Evolutionary conservation across 2,888 invertebrate species (phyloP).

Genomic region (Rotaria sp.): DNA sequence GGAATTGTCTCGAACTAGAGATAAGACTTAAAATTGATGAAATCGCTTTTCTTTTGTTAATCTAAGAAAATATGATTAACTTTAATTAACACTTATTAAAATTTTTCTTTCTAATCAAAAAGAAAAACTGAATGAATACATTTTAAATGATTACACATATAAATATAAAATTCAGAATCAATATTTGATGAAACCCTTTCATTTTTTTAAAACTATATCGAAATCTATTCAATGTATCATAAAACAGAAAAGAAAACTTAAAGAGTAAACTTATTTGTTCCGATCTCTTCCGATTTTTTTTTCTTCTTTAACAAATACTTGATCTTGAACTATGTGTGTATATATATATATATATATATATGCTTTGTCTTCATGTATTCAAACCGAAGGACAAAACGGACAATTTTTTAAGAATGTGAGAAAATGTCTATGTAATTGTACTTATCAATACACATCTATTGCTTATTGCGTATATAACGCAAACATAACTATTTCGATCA

Average conservation of each 20-base stretch:
- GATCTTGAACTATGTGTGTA: background rate
- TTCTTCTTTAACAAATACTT: background rate
- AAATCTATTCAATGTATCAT: background rate
- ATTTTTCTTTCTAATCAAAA: background rate
- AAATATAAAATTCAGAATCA: background rate
- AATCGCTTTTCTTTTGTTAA: background rate
- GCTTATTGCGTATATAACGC: background rate
- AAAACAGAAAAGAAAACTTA: background rate
- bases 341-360: background rate
- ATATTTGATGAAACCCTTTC: background rate
- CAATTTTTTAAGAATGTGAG: background rate
- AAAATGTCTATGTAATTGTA: background rate
- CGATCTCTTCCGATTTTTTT: background rate
- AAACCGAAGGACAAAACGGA: background rate
- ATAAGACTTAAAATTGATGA: background rate
- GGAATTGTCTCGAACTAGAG: background rate
- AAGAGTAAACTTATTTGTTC: background rate
- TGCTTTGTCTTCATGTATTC: background rate
- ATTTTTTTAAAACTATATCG: background rate
- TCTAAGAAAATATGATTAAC: background rate
- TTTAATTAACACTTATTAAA: background rate
- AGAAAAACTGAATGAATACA: background rate
- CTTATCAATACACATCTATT: background rate
- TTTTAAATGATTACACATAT: background rate
- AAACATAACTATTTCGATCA: constrained; percentile 19